Conservation (phyloP, 2,113 vertebrate species). For the Empidonax traillii region DNA sequence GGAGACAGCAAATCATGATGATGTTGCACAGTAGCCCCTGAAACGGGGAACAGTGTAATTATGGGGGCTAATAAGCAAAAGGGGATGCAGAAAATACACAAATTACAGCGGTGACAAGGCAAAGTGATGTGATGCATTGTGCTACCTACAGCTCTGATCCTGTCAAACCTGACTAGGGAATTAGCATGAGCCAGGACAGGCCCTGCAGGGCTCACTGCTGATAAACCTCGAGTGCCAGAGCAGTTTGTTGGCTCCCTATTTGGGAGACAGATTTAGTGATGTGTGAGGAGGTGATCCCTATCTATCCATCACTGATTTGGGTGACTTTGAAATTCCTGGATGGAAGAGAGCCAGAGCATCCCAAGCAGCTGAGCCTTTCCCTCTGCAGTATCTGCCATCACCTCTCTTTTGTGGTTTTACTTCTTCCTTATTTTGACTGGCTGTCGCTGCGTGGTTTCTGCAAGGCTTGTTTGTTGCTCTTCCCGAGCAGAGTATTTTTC, state of each 20-base stretch:
- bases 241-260: accelerated
- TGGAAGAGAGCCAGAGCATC: neutral
- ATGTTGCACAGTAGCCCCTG: neutral
- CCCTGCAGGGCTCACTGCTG: neutral
- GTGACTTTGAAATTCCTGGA: neutral
- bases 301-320: neutral
- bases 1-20: neutral
- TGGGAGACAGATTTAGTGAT: neutral
- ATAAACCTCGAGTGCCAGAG: neutral
- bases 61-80: neutral
- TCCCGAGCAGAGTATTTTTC: constrained; percentile 51
- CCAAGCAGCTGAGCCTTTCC: neutral
- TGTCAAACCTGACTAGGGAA: neutral
- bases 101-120: neutral
- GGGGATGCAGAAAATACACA: neutral
- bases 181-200: neutral
- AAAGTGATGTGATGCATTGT: neutral
- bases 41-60: neutral
- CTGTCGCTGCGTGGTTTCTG: neutral
- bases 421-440: constrained; percentile 20
- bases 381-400: neutral
- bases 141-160: neutral
- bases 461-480: constrained; percentile 20
- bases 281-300: neutral
- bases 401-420: neutral